Conservation (phyloP, 1,140 invertebrate genomes). For the Amyelois transitella region DNA sequence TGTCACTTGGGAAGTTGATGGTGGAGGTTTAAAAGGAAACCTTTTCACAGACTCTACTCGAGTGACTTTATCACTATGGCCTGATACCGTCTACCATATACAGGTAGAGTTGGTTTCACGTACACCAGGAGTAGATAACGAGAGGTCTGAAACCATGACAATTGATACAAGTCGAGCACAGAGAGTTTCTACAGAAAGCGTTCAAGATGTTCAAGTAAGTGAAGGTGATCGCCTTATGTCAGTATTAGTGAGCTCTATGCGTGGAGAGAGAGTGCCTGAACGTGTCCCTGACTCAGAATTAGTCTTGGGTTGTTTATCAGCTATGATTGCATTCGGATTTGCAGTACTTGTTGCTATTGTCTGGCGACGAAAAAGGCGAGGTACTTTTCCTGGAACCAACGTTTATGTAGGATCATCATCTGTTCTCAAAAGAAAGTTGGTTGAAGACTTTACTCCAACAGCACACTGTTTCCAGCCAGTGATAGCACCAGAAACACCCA, state of each 20-base stretch:
- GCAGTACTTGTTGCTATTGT: slow-evolving; percentile 69
- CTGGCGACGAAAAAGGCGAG: slow-evolving; percentile 73
- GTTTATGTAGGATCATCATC: slow-evolving; percentile 75
- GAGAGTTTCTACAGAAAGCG: slow-evolving; percentile 77
- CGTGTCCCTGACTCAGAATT: slow-evolving; percentile 73
- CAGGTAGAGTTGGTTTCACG: slow-evolving; percentile 80
- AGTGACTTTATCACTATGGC: slow-evolving; percentile 86
- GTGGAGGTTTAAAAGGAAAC: slow-evolving; percentile 87
- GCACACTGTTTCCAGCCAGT: slow-evolving; percentile 76
- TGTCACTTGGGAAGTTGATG: slow-evolving; percentile 88
- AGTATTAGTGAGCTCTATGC: slow-evolving; percentile 75
- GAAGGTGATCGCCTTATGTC: slow-evolving; percentile 75
- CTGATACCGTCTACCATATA: slow-evolving; percentile 86
- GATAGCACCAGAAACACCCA: slow-evolving; percentile 66
- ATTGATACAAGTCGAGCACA: slow-evolving; percentile 77
- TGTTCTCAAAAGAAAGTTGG: slow-evolving; percentile 74
- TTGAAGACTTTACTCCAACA: slow-evolving; percentile 74
- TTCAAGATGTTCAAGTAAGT: slow-evolving; percentile 75
- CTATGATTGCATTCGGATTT: slow-evolving; percentile 74
- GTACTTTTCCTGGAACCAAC: slow-evolving; percentile 75
- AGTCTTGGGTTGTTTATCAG: slow-evolving; percentile 72
- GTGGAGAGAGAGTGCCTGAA: slow-evolving; percentile 72
- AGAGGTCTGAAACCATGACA: slow-evolving; percentile 78
- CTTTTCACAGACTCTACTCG: slow-evolving; percentile 86
- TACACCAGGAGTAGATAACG: slow-evolving; percentile 75